Evolutionary conservation across 35 echinoderm and acorn worm genomes (phyloP), one percentile per base, ranked within the genome.

Genomic region (Acanthaster planci): DNA sequence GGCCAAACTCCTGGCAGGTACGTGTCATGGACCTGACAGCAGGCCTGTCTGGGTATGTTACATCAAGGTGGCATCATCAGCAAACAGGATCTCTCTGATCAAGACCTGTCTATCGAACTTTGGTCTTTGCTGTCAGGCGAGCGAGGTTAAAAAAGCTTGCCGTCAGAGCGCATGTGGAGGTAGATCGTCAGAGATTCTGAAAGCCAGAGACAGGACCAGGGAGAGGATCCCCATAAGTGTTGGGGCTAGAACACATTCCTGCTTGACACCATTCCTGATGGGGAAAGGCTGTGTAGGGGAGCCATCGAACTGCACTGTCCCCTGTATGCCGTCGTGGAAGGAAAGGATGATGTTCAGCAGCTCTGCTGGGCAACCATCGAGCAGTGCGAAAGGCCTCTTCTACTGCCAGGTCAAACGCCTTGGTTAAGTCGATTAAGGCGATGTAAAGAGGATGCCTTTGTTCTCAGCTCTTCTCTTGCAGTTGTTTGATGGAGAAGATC

Each of bases 391-490:
- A 90, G 59, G 12, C 56, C 39, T 4, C 72, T 90, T 83, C 80
- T 82, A 19, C 57, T 60, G 21, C 57, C 9, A 88, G 55, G 76
- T 93, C 82, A 47, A 93, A 93, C 2, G 87, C 83, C 47, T 93
- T 93, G 1, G 92, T 93, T 1, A 93, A 87, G 77, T 93, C 87
- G 19, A 93, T 50, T 37, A 93, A 89, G 8, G 92, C 81, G 34
- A 90, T 31, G 47, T 86, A 93, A 0, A 93, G 38, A 32, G 81
- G 83, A 21, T 67, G 0, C 2, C 68, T 21, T 19, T 85, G 89
- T 76, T 91, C 84, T 40, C 52, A 35, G 72, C 84, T 87, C 67
- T 87, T 91, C 44, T 77, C 88, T 31, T 90, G 89, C 32, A 91
- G 27, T 55, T 91, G 89, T 31, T 52, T 56, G 26, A 91, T 37